Base-by-base conservation (phyloP, 2,888 invertebrate genomes). In the Drosophila putrida region DNA sequence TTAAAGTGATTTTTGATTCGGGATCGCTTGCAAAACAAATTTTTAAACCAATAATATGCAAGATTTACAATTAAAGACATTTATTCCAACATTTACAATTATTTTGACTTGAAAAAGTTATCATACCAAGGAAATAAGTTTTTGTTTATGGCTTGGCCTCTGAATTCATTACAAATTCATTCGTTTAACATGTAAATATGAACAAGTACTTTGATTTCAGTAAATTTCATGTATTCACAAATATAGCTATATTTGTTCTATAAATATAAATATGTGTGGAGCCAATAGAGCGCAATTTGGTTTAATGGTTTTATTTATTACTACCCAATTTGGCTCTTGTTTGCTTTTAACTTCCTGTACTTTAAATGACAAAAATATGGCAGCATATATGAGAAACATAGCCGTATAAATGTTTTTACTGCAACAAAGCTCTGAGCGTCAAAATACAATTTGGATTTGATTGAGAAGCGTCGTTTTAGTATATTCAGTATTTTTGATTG, bases 291-390 rank as follows among this genome's bases (percentile, higher is more conserved):
- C 4, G 6, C 13, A 43, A 53, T 44, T 15, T 15, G 35, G 9
- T 10, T 53, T 44, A n/a, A 43, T 60, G 53, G 11, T 9, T 10
- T 13, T 51, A 36, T 44, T 43, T 51, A 53, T 53, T 15, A 35
- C 33, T 35, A n/a, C 15, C 53, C 43, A 36, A 36, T n/a, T 35
- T n/a, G 27, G 43, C n/a, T 35, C 2, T 9, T 43, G 39, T 33
- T 6, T 13, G 51, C 10, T 36, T 9, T 28, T 6, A 11, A 51
- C 31, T 60, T 61, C 54, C 43, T 20, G 43, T 53, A 20, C 20
- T 35, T 10, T 41, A 10, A 28, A 35, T 28, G 27, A 5, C n/a
- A 36, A 9, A 27, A 41, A 4, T n/a, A 43, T 15, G 41, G 1
- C 9, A 53, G 15, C 33, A 27, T 15, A 28, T 41, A 33, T 11